Conservation (phyloP, 1,140 invertebrate species). For the Bombus waltoni region DNA sequence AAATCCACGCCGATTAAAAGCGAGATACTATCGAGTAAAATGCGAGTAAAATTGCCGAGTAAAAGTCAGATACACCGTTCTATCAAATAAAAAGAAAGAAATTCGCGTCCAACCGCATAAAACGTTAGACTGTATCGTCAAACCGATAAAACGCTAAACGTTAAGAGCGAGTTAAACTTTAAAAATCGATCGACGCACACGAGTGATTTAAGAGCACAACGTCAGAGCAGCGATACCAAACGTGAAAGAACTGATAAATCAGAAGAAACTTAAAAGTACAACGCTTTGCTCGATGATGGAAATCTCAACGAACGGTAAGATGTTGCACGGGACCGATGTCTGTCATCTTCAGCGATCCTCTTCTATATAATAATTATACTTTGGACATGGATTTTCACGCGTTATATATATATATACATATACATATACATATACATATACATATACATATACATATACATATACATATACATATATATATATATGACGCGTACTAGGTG, state of each 20-base stretch:
- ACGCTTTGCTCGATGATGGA: not conserved
- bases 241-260: not conserved
- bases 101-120: not conserved
- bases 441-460: too few relatives aligned
- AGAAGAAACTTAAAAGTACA: not conserved
- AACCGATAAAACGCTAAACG: not conserved
- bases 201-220: not conserved
- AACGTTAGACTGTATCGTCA: not conserved
- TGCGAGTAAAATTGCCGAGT: not conserved
- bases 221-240: not conserved
- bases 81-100: not conserved
- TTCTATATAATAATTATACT: conserved; percentile 11
- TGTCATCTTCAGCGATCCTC: not conserved
- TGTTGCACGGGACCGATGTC: not conserved
- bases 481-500: not conserved
- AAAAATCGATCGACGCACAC: not conserved
- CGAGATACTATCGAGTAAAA: too few relatives aligned
- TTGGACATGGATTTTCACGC: conserved; percentile 21
- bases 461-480: not conserved
- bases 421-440: too few relatives aligned
- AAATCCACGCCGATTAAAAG: too few relatives aligned
- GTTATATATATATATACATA: not conserved
- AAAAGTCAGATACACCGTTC: not conserved
- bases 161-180: not conserved
- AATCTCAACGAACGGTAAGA: conserved; percentile 19